phyloP scores from a whole-genome alignment of 1,140 invertebrate species.

The Leguminivora glycinivorella region DNA sequence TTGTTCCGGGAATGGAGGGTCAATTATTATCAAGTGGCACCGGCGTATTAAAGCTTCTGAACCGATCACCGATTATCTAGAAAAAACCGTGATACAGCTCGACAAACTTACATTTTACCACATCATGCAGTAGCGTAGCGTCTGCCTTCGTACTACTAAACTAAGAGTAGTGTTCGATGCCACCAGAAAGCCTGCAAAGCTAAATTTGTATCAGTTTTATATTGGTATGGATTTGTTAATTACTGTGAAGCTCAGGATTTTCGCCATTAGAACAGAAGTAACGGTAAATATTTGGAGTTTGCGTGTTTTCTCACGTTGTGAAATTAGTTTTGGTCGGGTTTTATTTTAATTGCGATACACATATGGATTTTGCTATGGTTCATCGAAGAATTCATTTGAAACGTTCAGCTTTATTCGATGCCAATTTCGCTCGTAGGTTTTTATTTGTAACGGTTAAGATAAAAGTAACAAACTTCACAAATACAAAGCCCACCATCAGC shows the following conservation, averaged over 20 bases:
- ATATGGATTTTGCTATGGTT: conserved; percentile 17
- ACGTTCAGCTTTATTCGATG: neutral
- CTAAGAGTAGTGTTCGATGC: neutral
- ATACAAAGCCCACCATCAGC: neutral
- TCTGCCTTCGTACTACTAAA: conserved; percentile 6
- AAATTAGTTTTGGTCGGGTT: conserved; percentile 51
- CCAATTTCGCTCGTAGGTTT: neutral
- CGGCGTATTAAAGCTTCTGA: conserved; percentile 66
- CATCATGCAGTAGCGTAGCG: neutral
- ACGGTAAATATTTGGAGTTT: conserved; percentile 58
- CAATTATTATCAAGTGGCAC: conserved; percentile 67
- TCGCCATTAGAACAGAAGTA: conserved; percentile 52
- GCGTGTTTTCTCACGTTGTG: conserved; percentile 66
- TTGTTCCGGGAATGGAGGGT: conserved; percentile 23
- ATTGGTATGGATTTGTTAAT: conserved; percentile 32
- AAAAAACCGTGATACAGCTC: conserved; percentile 56
- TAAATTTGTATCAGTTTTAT: conserved; percentile 42
- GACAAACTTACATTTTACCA: neutral
- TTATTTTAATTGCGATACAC: conserved; percentile 18
- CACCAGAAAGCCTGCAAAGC: neutral
- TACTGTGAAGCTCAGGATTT: conserved; percentile 33
- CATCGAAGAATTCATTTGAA: neutral
- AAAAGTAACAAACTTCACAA: neutral
- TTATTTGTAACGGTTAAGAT: neutral
- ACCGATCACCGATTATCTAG: conserved; percentile 55